Conservation (phyloP, 2,113 vertebrate genomes). For the Callionymus lyra region DNA sequence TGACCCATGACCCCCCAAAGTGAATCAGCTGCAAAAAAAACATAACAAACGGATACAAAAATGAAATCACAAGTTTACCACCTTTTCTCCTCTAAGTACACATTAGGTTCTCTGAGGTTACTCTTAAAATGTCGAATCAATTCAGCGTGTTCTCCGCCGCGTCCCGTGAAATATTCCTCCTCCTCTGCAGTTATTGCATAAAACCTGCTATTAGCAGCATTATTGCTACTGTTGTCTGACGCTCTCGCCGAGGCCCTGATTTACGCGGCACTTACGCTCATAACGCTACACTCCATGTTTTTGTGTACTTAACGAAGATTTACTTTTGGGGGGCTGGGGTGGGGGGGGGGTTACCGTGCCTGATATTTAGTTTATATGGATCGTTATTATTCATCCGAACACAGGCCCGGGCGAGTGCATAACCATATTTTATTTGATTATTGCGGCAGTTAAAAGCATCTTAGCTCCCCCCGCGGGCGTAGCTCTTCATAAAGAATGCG, state of each 20-base stretch:
- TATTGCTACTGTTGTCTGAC: conserved; percentile 58
- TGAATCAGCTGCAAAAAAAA: too few relatives aligned
- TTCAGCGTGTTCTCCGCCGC: conserved; percentile 1
- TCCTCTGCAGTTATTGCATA: conserved; percentile 32
- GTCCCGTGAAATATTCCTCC: conserved; percentile 17
- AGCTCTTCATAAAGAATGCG: conserved; percentile 43
- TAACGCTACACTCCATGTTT: conserved; percentile 28
- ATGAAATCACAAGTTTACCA: too few relatives aligned
- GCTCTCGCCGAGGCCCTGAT: conserved; percentile 54
- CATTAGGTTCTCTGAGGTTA: too few relatives aligned
- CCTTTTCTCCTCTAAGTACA: too few relatives aligned
- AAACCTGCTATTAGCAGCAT: conserved; percentile 45
- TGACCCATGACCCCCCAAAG: too few relatives aligned
- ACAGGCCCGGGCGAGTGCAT: conserved; percentile 54
- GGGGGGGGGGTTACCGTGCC: conserved; percentile 21
- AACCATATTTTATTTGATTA: conserved; percentile 65
- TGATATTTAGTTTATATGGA: conserved; percentile 60
- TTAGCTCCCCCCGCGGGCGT: conserved; percentile 44
- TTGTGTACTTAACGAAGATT: conserved; percentile 52
- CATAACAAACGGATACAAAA: too few relatives aligned
- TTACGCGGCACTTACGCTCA: conserved; percentile 54
- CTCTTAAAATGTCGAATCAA: too few relatives aligned
- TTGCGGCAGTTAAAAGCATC: conserved; percentile 66
- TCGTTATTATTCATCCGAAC: conserved; percentile 58
- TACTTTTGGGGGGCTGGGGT: too few relatives aligned